Conservation (phyloP, 2,888 invertebrate genomes). For the Ecliptopera silaceata region DNA sequence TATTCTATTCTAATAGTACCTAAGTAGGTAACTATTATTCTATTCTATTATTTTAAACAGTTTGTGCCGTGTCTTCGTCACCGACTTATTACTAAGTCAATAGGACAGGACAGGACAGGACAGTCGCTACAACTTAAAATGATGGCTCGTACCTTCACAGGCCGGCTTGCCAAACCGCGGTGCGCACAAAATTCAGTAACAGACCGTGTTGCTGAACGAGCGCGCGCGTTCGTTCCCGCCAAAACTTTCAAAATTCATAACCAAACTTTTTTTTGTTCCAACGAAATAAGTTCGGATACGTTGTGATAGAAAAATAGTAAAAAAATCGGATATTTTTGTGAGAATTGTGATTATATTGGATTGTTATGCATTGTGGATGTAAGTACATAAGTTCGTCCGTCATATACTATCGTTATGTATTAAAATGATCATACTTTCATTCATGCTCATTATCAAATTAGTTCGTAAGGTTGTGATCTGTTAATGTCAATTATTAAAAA, state of each 20-base stretch:
- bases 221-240: slow-evolving; percentile 76
- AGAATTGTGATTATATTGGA: slow-evolving; percentile 61
- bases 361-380: slow-evolving; percentile 77
- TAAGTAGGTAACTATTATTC: too few species aligned
- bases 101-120: slow-evolving; percentile 26
- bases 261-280: slow-evolving; percentile 50
- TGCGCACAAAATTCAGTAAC: slow-evolving; percentile 78
- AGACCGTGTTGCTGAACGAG: slow-evolving; percentile 66
- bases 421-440: slow-evolving; percentile 34
- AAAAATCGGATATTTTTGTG: slow-evolving; percentile 42
- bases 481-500: neutral
- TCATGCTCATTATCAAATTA: slow-evolving; percentile 23
- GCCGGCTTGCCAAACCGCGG: slow-evolving; percentile 59
- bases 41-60: neutral
- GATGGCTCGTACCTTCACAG: slow-evolving; percentile 69
- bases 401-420: slow-evolving; percentile 41
- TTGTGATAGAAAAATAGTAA: slow-evolving; percentile 35
- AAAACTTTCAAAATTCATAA: slow-evolving; percentile 72
- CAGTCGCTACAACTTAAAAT: slow-evolving; percentile 31
- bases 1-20: too few species aligned
- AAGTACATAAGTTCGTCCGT: slow-evolving; percentile 74
- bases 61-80: neutral
- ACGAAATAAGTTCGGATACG: slow-evolving; percentile 38
- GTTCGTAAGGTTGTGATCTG: neutral
- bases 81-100: slow-evolving; percentile 23